Percentiles rank a stretch among this genome's conserved stretches.
These are phyloP conservation scores for Epsilonema sp. DNA, from an alignment of 2,888 invertebrate species.

Conservation along the genomic window DNA sequence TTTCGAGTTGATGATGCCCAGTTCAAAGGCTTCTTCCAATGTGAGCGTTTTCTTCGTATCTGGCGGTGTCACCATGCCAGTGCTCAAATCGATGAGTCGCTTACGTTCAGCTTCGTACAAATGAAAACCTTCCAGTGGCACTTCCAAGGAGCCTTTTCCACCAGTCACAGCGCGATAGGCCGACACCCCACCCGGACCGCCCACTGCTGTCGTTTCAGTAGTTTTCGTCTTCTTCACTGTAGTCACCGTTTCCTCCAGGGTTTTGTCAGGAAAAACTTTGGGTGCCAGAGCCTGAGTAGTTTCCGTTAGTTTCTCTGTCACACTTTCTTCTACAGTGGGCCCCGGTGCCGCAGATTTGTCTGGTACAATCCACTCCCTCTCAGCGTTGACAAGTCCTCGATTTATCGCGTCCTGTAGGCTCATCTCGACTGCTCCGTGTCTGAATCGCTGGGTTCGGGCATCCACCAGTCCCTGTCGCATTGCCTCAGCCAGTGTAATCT, in stretches of 20 bases:
- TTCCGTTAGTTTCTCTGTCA: slow-evolving; percentile 5
- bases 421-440: slow-evolving; percentile 22
- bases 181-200: slow-evolving; percentile 4
- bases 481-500: slow-evolving; percentile 52
- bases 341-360: not conserved
- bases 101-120: slow-evolving; percentile 57
- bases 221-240: slow-evolving; percentile 2
- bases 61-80: slow-evolving; percentile 60
- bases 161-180: not conserved
- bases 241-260: slow-evolving; percentile 5
- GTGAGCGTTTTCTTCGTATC: slow-evolving; percentile 59
- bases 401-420: slow-evolving; percentile 21
- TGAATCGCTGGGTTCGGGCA: slow-evolving; percentile 37
- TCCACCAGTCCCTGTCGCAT: slow-evolving; percentile 52
- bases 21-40: slow-evolving; percentile 59
- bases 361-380: slow-evolving; percentile 11
- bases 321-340: slow-evolving; percentile 4
- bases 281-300: slow-evolving; percentile 1
- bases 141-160: slow-evolving; percentile 35
- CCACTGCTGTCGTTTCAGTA: slow-evolving; percentile 6
- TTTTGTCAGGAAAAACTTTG: not conserved
- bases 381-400: slow-evolving; percentile 12
- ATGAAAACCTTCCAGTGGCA: slow-evolving; percentile 60
- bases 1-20: slow-evolving; percentile 57
- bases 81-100: slow-evolving; percentile 54